Conservation (phyloP, 2,797 vertebrate species). For the Typhlichthys eigenmanni region DNA sequence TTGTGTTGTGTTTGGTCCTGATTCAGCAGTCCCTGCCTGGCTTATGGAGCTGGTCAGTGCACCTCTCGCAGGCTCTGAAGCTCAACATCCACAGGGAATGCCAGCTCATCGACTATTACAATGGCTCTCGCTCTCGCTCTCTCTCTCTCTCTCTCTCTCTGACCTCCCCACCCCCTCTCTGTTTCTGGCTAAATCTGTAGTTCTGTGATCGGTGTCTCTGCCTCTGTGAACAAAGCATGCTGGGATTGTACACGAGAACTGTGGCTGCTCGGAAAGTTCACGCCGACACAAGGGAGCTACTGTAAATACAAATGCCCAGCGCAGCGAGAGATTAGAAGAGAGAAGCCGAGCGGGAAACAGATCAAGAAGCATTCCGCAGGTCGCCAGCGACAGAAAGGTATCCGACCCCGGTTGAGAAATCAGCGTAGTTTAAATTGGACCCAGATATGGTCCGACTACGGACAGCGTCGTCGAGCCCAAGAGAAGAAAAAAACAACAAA, state of each 20-base stretch:
- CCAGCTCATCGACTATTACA: conserved; percentile 82
- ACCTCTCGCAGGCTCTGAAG: conserved; percentile 60
- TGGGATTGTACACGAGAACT: conserved; percentile 27
- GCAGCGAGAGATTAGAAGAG: no score
- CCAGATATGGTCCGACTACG: no score
- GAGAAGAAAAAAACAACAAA: no score
- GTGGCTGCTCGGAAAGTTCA: conserved; percentile 4
- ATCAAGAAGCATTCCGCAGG: no score
- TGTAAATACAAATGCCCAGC: no score
- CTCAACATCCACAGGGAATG: conserved; percentile 76
- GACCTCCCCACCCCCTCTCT: conserved; percentile 44
- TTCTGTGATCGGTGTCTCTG: conserved; percentile 12
- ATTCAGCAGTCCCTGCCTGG: conserved; percentile 78
- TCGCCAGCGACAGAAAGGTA: no score
- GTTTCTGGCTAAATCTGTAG: conserved; percentile 35
- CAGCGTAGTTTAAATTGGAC: no score
- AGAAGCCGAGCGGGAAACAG: no score
- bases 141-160: conserved; percentile 46
- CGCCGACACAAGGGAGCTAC: no score
- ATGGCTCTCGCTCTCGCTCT: conserved; percentile 52
- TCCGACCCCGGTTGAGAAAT: no score
- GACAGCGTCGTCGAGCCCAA: no score
- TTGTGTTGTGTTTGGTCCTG: conserved; percentile 75
- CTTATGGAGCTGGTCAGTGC: conserved; percentile 45
- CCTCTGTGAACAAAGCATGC: conserved; percentile 2